Percentiles rank a stretch among this genome's conserved stretches.
Conservation (phyloP, 2,888 invertebrate species). For the Sarcophaga subvicina region DNA sequence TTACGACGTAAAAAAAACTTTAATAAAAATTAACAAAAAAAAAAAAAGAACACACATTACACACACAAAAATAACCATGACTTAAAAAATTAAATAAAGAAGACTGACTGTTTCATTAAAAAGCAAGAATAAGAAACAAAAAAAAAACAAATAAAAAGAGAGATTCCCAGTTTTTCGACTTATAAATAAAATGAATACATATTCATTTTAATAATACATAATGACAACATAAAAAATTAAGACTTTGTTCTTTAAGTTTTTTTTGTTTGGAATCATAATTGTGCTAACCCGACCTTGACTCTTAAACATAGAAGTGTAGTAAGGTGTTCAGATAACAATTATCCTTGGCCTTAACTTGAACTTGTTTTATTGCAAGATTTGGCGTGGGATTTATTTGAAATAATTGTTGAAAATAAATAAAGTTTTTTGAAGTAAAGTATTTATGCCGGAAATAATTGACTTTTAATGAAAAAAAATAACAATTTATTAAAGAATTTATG, state of each 20-base stretch:
- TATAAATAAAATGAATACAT: neutral
- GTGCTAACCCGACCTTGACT: conserved; percentile 52
- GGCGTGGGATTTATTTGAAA: conserved; percentile 57
- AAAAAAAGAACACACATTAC: conserved; percentile 1
- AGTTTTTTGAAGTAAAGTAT: conserved; percentile 10
- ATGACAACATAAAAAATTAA: neutral
- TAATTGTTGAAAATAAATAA: neutral
- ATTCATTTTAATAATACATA: neutral
- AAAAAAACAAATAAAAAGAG: neutral
- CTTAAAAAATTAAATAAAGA: conserved; percentile 52
- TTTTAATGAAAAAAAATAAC: conserved; percentile 12
- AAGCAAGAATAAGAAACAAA: neutral
- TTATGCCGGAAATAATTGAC: conserved; percentile 64
- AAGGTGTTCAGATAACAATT: neutral
- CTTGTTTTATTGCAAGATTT: neutral
- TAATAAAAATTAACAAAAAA: conserved; percentile 2
- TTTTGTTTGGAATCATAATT: conserved; percentile 13
- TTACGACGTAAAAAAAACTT: conserved; percentile 13
- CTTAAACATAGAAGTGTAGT: neutral
- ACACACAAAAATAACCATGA: conserved; percentile 56
- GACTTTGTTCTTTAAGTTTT: neutral
- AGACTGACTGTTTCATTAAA: too few species aligned
- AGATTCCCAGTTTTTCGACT: neutral
- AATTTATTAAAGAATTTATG: neutral
- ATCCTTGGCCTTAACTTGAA: neutral